Evolutionary conservation across 2,113 vertebrate species (phyloP).

Genomic region (Toxotes chatareus): DNA sequence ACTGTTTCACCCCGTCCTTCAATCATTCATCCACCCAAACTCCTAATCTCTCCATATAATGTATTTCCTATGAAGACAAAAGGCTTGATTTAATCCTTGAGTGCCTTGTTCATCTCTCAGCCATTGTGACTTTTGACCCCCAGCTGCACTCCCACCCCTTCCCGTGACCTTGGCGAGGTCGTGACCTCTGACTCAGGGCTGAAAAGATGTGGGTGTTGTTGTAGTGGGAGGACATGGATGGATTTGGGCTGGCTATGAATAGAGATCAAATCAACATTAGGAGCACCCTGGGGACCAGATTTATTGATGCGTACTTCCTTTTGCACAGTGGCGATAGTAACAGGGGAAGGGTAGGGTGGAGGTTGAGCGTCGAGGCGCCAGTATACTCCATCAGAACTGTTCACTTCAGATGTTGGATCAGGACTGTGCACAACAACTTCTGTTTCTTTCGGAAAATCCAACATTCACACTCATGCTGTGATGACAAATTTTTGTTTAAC

Average conservation of each 20-base stretch:
- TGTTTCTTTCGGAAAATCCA: too few species aligned
- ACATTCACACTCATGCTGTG: too few species aligned
- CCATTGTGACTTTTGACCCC: conserved; percentile 8
- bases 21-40: neutral
- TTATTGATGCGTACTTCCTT: neutral
- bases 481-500: too few species aligned
- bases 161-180: conserved; percentile 11
- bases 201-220: conserved; percentile 2
- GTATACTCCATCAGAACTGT: neutral
- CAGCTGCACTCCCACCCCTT: neutral
- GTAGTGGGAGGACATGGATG: neutral
- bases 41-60: neutral
- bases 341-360: too few species aligned
- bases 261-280: conserved; percentile 39
- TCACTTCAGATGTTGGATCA: neutral
- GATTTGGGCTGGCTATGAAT: neutral
- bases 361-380: neutral
- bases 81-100: conserved; percentile 36
- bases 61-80: conserved; percentile 16
- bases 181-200: conserved; percentile 16
- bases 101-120: conserved; percentile 1
- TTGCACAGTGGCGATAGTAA: neutral
- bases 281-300: conserved; percentile 5
- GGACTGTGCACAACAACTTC: too few species aligned
- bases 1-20: neutral